phyloP scores from a whole-genome alignment of 2,888 invertebrate species.

The Hydroisotoma schaefferi region DNA sequence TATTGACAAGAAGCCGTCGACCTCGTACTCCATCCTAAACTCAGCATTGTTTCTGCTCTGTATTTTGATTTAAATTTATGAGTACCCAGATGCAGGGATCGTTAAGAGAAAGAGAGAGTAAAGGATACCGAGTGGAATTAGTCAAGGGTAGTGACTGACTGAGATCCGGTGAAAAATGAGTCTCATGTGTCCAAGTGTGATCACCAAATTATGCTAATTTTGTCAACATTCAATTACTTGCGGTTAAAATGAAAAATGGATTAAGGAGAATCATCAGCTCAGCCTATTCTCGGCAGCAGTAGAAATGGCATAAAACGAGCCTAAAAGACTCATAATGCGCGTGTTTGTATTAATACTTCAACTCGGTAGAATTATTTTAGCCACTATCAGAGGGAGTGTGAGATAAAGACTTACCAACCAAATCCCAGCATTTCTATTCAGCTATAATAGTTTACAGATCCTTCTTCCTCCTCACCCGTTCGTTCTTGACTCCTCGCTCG shows the following conservation, averaged over 20 bases:
- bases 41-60: no score
- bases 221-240: conserved; percentile 38
- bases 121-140: no score
- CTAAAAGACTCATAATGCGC: not conserved
- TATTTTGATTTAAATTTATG: no score
- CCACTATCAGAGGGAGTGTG: not conserved
- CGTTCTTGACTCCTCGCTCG: no score
- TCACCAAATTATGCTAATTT: conserved; percentile 44
- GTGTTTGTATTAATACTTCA: not conserved
- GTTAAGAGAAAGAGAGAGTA: not conserved
- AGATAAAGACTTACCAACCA: not conserved
- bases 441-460: no score
- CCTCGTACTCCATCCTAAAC: no score
- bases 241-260: conserved; percentile 11
- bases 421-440: not conserved
- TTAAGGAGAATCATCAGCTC: no score
- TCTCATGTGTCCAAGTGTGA: conserved; percentile 38
- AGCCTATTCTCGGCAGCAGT: no score
- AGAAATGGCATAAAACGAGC: not conserved
- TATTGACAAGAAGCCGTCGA: no score
- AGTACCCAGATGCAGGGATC: not conserved
- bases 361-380: not conserved
- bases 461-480: not conserved
- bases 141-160: not conserved
- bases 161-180: conserved; percentile 37